Percentiles rank a stretch among this genome's conserved stretches.
Conservation (phyloP, 2,797 vertebrate species). For the Schizopygopsis malacanthus region DNA sequence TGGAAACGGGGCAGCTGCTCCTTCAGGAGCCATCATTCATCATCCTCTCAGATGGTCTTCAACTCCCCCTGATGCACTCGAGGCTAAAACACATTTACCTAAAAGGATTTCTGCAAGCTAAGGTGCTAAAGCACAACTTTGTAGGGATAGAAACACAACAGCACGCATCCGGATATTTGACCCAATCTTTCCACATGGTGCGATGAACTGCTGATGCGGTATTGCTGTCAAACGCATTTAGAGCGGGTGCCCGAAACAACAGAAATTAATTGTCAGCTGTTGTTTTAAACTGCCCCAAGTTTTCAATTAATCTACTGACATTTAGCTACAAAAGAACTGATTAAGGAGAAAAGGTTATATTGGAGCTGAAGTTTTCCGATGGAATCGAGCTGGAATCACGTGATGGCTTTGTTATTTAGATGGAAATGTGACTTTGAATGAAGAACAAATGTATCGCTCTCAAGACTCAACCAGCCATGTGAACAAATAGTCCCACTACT, state of each 20-base stretch:
- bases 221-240: constrained; percentile 9
- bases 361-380: constrained; percentile 53
- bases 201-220: background rate
- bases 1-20: constrained; percentile 75
- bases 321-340: constrained; percentile 74
- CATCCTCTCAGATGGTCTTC: constrained; percentile 71
- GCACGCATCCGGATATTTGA: background rate
- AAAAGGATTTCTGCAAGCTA: constrained; percentile 68
- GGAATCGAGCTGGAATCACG: constrained; percentile 58
- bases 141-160: background rate
- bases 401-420: constrained; percentile 51
- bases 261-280: constrained; percentile 68
- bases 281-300: constrained; percentile 63
- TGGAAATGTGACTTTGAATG: constrained; percentile 52
- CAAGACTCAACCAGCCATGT: constrained; percentile 53
- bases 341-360: constrained; percentile 74
- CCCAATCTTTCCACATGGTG: background rate
- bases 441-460: constrained; percentile 53
- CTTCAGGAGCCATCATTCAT: constrained; percentile 73
- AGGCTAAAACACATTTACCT: constrained; percentile 74
- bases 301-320: constrained; percentile 73
- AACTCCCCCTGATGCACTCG: constrained; percentile 68
- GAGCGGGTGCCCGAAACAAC: constrained; percentile 38
- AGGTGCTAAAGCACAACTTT: constrained; percentile 29
- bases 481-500: constrained; percentile 59